Percentiles rank a stretch among this genome's conserved stretches.
Evolutionary conservation across 2,888 invertebrate species (phyloP).

Genomic region (Heliconius sara): DNA sequence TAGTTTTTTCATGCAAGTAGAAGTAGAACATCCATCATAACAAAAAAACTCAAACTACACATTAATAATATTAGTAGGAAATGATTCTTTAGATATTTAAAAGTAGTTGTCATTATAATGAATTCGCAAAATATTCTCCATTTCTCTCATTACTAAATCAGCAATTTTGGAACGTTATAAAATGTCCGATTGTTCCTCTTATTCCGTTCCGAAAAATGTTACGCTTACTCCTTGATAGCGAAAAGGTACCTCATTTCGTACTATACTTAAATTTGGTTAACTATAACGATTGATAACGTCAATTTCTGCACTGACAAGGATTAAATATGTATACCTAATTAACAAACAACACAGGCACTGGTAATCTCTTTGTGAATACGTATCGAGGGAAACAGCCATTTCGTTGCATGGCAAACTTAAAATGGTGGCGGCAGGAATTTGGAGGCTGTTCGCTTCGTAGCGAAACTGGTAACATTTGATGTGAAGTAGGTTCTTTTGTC

Average conservation of each 20-base stretch:
- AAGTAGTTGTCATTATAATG: no score
- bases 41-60: no score
- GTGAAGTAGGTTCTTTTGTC: constrained; percentile 66
- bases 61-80: no score
- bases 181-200: no score
- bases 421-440: constrained; percentile 84
- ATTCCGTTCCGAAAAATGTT: background rate
- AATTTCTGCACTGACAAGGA: background rate
- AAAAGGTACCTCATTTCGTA: background rate
- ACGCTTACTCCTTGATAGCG: background rate
- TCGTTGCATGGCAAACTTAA: constrained; percentile 57
- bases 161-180: no score
- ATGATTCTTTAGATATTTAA: no score
- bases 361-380: constrained; percentile 39
- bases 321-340: constrained; percentile 22
- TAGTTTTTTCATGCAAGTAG: no score
- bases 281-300: background rate
- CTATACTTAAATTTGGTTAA: background rate
- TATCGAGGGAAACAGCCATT: constrained; percentile 67
- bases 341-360: constrained; percentile 45
- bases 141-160: no score
- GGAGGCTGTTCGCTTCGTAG: constrained; percentile 84
- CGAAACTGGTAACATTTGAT: constrained; percentile 75
- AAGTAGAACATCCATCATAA: no score
- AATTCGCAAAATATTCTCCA: no score